These are phyloP conservation scores for Hydrolagus affinis DNA, from an alignment of 2,113 vertebrate genomes.

Conservation along the genomic window DNA sequence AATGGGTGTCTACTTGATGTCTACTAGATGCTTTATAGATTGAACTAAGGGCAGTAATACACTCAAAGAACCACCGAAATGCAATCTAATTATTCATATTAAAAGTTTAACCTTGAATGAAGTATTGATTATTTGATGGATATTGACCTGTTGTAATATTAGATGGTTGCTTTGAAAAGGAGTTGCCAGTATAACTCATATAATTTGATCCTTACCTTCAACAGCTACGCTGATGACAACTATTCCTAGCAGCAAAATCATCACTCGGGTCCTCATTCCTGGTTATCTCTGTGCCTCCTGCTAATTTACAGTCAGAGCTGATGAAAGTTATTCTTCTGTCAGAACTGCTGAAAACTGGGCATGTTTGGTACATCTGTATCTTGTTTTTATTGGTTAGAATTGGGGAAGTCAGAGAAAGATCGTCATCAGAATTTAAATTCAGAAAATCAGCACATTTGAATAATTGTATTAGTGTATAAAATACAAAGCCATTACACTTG, in stretches of 20 bases:
- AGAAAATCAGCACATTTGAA: no score
- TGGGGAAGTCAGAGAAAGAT: background rate
- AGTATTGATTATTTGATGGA: background rate
- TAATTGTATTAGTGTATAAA: no score
- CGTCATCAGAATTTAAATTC: background rate
- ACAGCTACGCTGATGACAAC: background rate
- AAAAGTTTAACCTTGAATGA: background rate
- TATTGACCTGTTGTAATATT: background rate
- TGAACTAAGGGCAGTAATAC: no score
- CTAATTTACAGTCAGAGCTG: slow-evolving; percentile 5
- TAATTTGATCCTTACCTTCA: background rate
- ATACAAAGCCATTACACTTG: no score
- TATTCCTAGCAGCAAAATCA: background rate
- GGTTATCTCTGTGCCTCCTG: background rate
- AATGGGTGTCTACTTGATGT: no score
- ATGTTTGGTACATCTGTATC: background rate
- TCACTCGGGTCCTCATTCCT: background rate
- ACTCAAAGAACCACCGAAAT: no score
- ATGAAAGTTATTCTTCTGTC: background rate
- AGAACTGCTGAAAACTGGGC: background rate
- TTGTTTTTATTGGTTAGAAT: background rate
- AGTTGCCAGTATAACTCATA: background rate
- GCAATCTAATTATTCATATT: background rate
- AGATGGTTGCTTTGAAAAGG: background rate
- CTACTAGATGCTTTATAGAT: no score